Conservation (phyloP, 2,113 vertebrate genomes). For the Cynopterus brachyotis region DNA sequence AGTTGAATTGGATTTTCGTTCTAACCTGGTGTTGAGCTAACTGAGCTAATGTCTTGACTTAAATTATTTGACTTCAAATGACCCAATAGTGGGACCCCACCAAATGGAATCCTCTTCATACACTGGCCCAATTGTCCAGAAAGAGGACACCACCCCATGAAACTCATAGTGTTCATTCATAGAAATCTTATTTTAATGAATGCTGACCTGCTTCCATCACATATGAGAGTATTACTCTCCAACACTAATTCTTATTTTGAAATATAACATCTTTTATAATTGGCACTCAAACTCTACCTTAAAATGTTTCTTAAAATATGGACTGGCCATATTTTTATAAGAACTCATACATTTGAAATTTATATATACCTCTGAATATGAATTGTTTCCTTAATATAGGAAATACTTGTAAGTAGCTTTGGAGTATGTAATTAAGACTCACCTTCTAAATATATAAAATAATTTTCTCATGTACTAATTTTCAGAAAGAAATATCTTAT, state of each 20-base stretch:
- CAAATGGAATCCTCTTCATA: not conserved
- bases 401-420: not conserved
- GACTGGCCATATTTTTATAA: not conserved
- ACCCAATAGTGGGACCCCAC: not conserved
- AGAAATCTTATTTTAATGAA: conserved; percentile 8
- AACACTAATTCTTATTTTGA: not conserved
- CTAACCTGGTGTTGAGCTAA: not conserved
- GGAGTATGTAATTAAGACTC: not conserved
- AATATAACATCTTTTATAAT: conserved; percentile 10
- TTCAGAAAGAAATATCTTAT: conserved; percentile 29
- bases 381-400: not conserved
- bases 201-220: not conserved
- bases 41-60: not conserved
- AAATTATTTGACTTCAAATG: not conserved
- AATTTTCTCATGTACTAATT: conserved; percentile 1
- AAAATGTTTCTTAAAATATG: not conserved
- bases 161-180: not conserved
- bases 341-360: not conserved
- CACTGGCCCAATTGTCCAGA: not conserved
- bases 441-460: not conserved
- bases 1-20: not conserved
- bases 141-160: not conserved
- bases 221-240: not conserved
- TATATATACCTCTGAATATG: not conserved
- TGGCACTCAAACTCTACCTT: not conserved